Evolutionary conservation across 2,113 vertebrate species (phyloP).

Genomic region (Muntiacus reevesi): DNA sequence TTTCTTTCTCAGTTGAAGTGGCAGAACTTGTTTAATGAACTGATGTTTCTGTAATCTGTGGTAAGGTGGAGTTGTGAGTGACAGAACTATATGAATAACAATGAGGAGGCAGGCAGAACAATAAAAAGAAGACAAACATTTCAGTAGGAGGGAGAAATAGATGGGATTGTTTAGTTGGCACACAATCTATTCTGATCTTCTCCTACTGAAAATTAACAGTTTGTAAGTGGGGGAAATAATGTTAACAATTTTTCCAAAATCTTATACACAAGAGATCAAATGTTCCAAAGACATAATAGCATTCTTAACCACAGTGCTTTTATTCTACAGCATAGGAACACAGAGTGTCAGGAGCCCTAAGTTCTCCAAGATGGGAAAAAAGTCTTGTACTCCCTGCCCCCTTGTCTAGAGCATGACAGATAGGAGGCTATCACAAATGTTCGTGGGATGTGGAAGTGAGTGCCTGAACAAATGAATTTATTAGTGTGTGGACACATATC

Average conservation of each 20-base stretch:
- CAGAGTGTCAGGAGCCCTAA: background rate
- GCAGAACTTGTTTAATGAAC: conserved; percentile 65
- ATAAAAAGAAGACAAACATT: conserved; percentile 60
- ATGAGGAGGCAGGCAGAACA: conserved; percentile 44
- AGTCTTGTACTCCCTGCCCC: background rate
- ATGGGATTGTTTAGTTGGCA: conserved; percentile 49
- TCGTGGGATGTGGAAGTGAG: conserved; percentile 12
- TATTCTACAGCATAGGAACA: background rate
- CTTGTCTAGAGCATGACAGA: background rate
- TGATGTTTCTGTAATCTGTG: conserved; percentile 62
- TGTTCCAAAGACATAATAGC: conserved; percentile 26
- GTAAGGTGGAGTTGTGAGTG: conserved; percentile 55
- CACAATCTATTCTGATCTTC: conserved; percentile 51
- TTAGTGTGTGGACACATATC: background rate
- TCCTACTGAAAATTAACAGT: conserved; percentile 46
- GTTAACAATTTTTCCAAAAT: conserved; percentile 46
- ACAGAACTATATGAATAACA: conserved; percentile 65
- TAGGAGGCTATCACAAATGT: background rate
- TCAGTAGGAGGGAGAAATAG: conserved; percentile 9
- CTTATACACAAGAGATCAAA: conserved; percentile 13
- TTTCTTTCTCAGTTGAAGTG: conserved; percentile 50
- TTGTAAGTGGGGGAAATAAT: conserved; percentile 49
- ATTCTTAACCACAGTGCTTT: background rate
- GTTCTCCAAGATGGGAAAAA: background rate
- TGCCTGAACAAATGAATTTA: background rate